Conservation (phyloP, 2,113 vertebrate genomes). For the Noctilio leporinus region DNA sequence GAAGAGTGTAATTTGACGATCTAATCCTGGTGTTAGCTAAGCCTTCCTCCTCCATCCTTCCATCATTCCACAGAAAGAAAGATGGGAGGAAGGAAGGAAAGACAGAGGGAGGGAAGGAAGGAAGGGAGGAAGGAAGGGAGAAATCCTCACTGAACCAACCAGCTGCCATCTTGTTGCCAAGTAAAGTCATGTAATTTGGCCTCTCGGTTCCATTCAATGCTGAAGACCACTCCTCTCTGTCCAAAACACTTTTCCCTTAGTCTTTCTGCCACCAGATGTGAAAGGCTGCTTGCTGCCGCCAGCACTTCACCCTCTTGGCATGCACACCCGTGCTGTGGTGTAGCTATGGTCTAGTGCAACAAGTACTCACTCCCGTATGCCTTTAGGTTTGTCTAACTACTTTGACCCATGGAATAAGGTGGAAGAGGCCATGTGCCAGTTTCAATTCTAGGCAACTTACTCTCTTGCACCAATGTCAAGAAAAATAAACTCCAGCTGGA, state of each 20-base stretch:
- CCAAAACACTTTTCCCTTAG: not conserved
- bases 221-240: not conserved
- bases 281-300: not conserved
- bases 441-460: not conserved
- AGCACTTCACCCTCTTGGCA: not conserved
- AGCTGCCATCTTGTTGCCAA: not conserved
- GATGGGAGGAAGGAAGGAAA: too few relatives aligned
- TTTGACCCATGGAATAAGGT: not conserved
- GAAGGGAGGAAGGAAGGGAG: too few relatives aligned
- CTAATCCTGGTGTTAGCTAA: not conserved
- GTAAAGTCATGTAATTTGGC: not conserved
- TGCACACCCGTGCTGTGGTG: not conserved
- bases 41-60: not conserved
- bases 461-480: not conserved
- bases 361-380: fast-evolving
- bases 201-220: not conserved
- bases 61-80: not conserved
- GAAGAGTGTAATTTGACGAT: not conserved
- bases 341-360: not conserved
- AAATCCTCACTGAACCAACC: not conserved
- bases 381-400: not conserved
- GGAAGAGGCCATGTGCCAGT: not conserved
- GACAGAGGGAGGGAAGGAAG: too few relatives aligned
- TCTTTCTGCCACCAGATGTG: not conserved
- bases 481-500: not conserved